Evolutionary conservation across 1,140 invertebrate genomes (phyloP).

Genomic region (Drosophila subpulchrella): DNA sequence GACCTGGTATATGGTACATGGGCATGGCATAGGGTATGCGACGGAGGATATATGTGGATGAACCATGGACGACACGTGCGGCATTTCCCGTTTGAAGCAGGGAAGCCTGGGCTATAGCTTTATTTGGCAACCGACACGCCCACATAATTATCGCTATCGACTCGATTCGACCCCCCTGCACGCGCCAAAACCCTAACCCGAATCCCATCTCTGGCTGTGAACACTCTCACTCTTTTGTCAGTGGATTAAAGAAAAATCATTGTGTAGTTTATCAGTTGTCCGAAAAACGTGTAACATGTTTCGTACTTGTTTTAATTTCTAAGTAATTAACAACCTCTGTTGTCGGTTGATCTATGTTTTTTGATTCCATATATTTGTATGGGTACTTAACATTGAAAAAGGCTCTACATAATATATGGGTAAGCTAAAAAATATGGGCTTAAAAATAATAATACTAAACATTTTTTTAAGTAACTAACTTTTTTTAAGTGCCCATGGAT

Average conservation of each 20-base stretch:
- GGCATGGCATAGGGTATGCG: background rate
- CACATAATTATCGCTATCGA: conserved; percentile 73
- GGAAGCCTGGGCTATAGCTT: conserved; percentile 13
- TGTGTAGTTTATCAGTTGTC: background rate
- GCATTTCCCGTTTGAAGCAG: conserved; percentile 65
- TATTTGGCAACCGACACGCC: conserved; percentile 63
- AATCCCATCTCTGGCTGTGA: background rate
- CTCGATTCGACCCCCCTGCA: conserved; percentile 46
- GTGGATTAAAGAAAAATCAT: background rate
- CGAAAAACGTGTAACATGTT: background rate
- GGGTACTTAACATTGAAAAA: background rate
- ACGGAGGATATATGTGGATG: conserved; percentile 7
- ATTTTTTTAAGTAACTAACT: too few species aligned
- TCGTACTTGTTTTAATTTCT: background rate
- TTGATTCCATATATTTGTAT: background rate
- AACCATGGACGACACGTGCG: conserved; percentile 61
- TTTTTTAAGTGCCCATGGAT: too few species aligned
- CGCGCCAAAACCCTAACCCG: conserved; percentile 20
- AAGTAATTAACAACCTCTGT: background rate
- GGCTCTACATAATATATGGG: too few species aligned
- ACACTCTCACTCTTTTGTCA: conserved; percentile 3
- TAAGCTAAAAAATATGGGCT: too few species aligned
- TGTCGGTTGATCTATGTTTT: background rate
- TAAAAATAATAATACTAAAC: too few species aligned
- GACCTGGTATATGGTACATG: conserved; percentile 7